Conservation (phyloP, 2,797 vertebrate species). For the Tragelaphus eurycerus region DNA sequence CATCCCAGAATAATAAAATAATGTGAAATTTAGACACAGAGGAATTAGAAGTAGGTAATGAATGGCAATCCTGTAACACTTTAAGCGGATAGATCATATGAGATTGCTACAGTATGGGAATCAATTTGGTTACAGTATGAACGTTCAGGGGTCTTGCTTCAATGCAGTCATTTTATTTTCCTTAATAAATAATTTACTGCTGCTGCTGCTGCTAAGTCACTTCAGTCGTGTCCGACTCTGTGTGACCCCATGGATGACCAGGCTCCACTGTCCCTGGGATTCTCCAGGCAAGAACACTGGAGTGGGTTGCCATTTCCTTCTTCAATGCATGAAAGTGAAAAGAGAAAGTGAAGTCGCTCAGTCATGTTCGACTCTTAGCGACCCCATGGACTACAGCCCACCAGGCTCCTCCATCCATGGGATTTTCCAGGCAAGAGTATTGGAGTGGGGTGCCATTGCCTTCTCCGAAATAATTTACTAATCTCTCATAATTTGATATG, state of each 20-base stretch:
- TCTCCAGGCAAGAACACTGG: too few species aligned
- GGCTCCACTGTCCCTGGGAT: too few species aligned
- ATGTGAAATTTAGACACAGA: not conserved
- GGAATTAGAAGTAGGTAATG: not conserved
- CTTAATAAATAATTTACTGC: not conserved
- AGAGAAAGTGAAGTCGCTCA: too few species aligned
- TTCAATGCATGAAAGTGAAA: too few species aligned
- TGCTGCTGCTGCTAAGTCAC: too few species aligned
- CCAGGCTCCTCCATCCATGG: too few species aligned
- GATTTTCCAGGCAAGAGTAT: too few species aligned
- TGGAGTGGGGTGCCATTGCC: too few species aligned
- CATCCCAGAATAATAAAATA: not conserved
- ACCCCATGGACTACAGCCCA: too few species aligned
- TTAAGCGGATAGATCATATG: not conserved
- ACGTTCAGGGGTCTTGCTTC: not conserved
- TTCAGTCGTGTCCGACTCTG: too few species aligned
- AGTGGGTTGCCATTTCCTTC: too few species aligned
- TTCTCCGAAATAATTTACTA: not conserved
- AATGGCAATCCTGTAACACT: not conserved
- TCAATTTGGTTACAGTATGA: not conserved
- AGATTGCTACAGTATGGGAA: not conserved
- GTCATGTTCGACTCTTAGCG: fast-evolving
- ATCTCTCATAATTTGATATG: not conserved
- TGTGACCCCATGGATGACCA: too few species aligned
- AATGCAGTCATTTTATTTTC: not conserved